Evolutionary conservation across 2,797 vertebrate species (phyloP).

Genomic region (Arrhamphus sclerolepis): DNA sequence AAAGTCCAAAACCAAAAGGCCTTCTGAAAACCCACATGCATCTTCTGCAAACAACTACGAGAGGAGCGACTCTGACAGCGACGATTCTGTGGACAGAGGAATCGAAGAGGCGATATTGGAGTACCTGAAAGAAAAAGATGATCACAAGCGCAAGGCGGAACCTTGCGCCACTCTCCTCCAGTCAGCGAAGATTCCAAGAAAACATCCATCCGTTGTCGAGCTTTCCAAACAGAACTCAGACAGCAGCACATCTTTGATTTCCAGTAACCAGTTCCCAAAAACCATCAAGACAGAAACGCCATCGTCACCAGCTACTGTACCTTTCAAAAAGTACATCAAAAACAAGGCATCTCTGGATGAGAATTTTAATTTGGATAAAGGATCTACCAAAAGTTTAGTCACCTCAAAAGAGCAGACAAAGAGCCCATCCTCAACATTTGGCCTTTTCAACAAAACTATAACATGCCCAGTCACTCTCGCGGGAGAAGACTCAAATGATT

Average conservation of each 20-base stretch:
- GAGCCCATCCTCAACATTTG: conserved; percentile 39
- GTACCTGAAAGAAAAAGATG: conserved; percentile 87
- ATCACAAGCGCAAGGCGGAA: conserved; percentile 79
- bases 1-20: conserved; percentile 57
- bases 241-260: conserved; percentile 58
- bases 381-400: conserved; percentile 36
- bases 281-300: conserved; percentile 51
- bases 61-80: conserved; percentile 88
- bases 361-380: conserved; percentile 51
- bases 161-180: conserved; percentile 54
- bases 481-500: conserved; percentile 77
- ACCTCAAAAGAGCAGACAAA: conserved; percentile 44
- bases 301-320: conserved; percentile 39
- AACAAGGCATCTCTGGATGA: conserved; percentile 67
- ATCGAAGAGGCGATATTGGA: conserved; percentile 98
- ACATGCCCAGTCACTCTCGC: conserved; percentile 46
- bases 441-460: conserved; percentile 38
- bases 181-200: conserved; percentile 69
- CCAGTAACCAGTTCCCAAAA: conserved; percentile 67
- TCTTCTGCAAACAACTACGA: conserved; percentile 59
- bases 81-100: conserved; percentile 92
- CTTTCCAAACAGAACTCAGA: conserved; percentile 65
- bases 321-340: conserved; percentile 72
- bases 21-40: conserved; percentile 41
- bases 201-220: conserved; percentile 53